These are phyloP conservation scores for Odobenus rosmarus DNA, from an alignment of 2,113 vertebrate species.

Conservation along the genomic window DNA sequence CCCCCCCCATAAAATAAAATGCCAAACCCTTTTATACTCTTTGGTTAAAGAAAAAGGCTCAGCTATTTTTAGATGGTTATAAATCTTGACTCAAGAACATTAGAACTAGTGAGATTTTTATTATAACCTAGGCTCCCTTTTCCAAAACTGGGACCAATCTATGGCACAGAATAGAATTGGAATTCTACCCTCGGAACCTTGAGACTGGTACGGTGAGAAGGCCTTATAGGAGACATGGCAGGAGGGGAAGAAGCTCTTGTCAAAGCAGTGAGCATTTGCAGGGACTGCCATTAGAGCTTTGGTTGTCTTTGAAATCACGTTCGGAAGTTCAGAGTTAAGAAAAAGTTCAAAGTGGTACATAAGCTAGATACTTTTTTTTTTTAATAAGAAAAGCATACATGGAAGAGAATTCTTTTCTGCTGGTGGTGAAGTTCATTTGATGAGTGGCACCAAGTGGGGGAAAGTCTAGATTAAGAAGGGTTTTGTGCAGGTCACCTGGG, in stretches of 20 bases:
- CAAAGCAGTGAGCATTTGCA: slow-evolving; percentile 56
- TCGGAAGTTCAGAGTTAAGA: not conserved
- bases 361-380: not conserved
- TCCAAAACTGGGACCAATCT: not conserved
- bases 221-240: slow-evolving; percentile 15
- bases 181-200: slow-evolving; percentile 69
- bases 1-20: not conserved
- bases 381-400: not conserved
- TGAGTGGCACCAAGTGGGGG: not conserved
- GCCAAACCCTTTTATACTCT: not conserved
- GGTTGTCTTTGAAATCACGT: not conserved
- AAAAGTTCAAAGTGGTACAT: not conserved
- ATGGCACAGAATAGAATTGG: slow-evolving; percentile 71
- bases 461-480: not conserved
- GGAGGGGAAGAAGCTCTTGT: not conserved
- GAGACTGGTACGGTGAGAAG: slow-evolving; percentile 68
- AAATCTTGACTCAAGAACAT: slow-evolving; percentile 42
- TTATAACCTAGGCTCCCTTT: not conserved
- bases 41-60: not conserved
- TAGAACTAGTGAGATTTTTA: not conserved
- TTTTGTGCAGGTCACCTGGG: not conserved
- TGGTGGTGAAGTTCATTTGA: not conserved
- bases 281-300: not conserved
- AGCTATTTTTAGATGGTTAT: not conserved
- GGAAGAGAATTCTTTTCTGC: not conserved